Conservation (phyloP, 1,140 invertebrate genomes). For the Druon quercuslanigerum region DNA sequence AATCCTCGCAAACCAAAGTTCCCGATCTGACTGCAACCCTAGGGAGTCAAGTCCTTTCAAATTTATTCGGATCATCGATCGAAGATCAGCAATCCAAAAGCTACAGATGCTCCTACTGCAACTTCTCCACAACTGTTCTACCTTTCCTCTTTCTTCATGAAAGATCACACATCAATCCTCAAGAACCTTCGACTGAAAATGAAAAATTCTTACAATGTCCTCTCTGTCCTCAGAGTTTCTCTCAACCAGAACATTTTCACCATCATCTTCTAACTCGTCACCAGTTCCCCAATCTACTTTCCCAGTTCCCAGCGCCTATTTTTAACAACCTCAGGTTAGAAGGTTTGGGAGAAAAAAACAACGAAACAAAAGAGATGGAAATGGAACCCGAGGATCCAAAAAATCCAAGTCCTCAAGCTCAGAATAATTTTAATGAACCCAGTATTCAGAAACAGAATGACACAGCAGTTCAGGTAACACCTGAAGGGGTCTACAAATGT, state of each 20-base stretch:
- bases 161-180: constrained; percentile 81
- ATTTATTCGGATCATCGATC: constrained; percentile 77
- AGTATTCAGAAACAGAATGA: constrained; percentile 65
- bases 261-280: constrained; percentile 79
- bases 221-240: constrained; percentile 78
- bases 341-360: constrained; percentile 42
- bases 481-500: constrained; percentile 77
- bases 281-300: constrained; percentile 77
- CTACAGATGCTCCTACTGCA: constrained; percentile 92
- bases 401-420: constrained; percentile 54
- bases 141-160: constrained; percentile 95
- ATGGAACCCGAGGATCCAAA: constrained; percentile 62
- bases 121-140: constrained; percentile 91
- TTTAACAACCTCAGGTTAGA: constrained; percentile 52
- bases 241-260: constrained; percentile 77
- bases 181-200: constrained; percentile 48
- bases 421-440: constrained; percentile 45
- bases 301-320: constrained; percentile 68
- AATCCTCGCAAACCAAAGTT: constrained; percentile 58
- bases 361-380: constrained; percentile 55
- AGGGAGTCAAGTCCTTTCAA: constrained; percentile 77
- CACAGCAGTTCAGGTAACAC: constrained; percentile 68
- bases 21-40: constrained; percentile 63
- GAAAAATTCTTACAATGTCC: constrained; percentile 76
- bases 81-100: constrained; percentile 79